A percentile compares a stretch with the other conserved stretches of the same genome.
phyloP scores from a whole-genome alignment of 2,888 invertebrate genomes.

The Dorcus parallelipipedus region DNA sequence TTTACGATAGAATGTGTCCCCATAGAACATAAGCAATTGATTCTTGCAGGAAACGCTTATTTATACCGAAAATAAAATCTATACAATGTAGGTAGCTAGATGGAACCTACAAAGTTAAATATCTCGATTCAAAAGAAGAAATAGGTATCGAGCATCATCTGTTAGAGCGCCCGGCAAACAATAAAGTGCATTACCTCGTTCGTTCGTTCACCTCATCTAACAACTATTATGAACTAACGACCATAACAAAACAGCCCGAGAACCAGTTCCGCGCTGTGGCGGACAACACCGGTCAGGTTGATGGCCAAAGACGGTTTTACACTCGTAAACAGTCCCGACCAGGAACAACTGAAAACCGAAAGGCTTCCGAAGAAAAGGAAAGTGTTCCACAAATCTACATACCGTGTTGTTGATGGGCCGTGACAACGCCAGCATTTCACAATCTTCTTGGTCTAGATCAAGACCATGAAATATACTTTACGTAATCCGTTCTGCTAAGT shows the following conservation, averaged over 20 bases:
- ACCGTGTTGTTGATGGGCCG: background rate
- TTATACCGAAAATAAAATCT: no score
- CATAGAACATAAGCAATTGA: no score
- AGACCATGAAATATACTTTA: background rate
- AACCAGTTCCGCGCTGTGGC: conserved; percentile 31
- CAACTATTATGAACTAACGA: conserved; percentile 19
- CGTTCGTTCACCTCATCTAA: conserved; percentile 19
- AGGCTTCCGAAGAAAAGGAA: conserved; percentile 18
- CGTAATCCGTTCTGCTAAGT: no score
- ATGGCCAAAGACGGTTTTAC: conserved; percentile 32
- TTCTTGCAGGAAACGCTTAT: no score
- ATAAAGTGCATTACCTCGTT: conserved; percentile 1
- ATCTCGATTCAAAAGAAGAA: background rate
- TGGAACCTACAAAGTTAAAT: no score
- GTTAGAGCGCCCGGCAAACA: background rate
- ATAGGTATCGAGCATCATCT: background rate
- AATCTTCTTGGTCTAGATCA: background rate
- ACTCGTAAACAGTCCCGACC: conserved; percentile 18
- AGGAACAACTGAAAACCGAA: conserved; percentile 12
- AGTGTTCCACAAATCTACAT: conserved; percentile 23
- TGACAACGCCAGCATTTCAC: background rate
- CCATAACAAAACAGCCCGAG: conserved; percentile 22
- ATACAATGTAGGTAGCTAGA: no score
- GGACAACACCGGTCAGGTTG: conserved; percentile 31
- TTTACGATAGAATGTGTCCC: no score